Evolutionary conservation across 2,888 invertebrate genomes (phyloP).

Genomic region (Pherbina coryleti): DNA sequence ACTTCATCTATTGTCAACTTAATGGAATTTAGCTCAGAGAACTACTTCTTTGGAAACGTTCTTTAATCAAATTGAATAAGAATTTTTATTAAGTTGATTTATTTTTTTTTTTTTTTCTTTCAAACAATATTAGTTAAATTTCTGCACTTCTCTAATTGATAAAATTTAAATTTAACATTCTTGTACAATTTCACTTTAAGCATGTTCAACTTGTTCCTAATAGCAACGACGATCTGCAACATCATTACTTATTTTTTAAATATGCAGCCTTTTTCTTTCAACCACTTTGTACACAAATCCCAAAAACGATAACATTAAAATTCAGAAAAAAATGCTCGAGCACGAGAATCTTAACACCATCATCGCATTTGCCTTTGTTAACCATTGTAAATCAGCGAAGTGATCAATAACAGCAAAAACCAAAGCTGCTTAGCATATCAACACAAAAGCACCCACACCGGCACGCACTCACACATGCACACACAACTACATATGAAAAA

Average conservation of each 20-base stretch:
- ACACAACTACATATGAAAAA: background rate
- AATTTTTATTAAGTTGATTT: too few relatives aligned
- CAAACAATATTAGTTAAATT: too few relatives aligned
- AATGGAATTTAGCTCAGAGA: too few relatives aligned
- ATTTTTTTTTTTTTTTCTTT: too few relatives aligned
- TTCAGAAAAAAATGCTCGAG: background rate
- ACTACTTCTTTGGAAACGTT: too few relatives aligned
- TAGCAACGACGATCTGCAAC: too few relatives aligned
- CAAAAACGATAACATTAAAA: background rate
- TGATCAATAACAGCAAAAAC: slow-evolving; percentile 14
- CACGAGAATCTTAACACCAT: background rate
- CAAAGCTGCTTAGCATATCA: background rate
- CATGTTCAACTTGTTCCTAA: too few relatives aligned
- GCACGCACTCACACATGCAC: background rate
- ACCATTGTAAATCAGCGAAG: slow-evolving; percentile 17
- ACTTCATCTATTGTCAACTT: too few relatives aligned
- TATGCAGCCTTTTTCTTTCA: background rate
- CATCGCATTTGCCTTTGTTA: background rate
- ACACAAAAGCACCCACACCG: background rate
- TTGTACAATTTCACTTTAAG: too few relatives aligned
- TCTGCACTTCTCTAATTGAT: too few relatives aligned
- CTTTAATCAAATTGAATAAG: too few relatives aligned
- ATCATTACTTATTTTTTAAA: background rate
- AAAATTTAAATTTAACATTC: too few relatives aligned
- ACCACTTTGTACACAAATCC: background rate